Base-by-base conservation (phyloP, 1,140 invertebrate species). In the Scaptodrosophila lebanonensis region DNA sequence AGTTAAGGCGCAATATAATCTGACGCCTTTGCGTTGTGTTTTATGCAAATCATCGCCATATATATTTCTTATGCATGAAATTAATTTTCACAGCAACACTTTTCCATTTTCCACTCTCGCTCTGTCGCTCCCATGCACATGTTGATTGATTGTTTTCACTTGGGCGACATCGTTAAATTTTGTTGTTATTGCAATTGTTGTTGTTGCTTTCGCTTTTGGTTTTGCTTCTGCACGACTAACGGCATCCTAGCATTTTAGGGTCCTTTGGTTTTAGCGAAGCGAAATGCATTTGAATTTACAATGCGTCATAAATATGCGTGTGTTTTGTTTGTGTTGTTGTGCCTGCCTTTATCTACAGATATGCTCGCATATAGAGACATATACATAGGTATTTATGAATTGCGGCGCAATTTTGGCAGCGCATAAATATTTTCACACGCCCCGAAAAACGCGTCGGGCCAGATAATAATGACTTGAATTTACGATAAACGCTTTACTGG, bases 251-350 rank as follows among this genome's bases (percentile, higher is more conserved):
- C n/a, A n/a, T n/a, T n/a, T n/a, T n/a, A n/a, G n/a, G n/a, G n/a
- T n/a, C n/a, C n/a, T n/a, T n/a, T n/a, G n/a, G n/a, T n/a, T n/a
- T n/a, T n/a, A n/a, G n/a, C n/a, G n/a, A n/a, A 63, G 68, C 79
- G 64, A 82, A 79, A 79, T 79, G 75, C 73, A 79, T 82, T 79
- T 79, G 65, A 79, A 79, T 82, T 79, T 79, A 79, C 73, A 77
- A 72, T 77, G 73, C 79, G 73, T 79, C 72, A 82, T 79, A 82
- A 79, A 79, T 77, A 77, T 73, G 69, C 69, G 30, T 33, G 25
- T 29, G 33, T 35, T 49, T 36, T 38, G 22, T 13, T 11, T 17
- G 48, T 8, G 45, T 29, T 43, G 27, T 13, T 8, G 48, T 32
- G 35, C 11, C 39, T 51, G 47, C 35, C 30, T 35, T 38, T 15